Conservation (phyloP, 2,113 vertebrate genomes). For the Gulo gulo region DNA sequence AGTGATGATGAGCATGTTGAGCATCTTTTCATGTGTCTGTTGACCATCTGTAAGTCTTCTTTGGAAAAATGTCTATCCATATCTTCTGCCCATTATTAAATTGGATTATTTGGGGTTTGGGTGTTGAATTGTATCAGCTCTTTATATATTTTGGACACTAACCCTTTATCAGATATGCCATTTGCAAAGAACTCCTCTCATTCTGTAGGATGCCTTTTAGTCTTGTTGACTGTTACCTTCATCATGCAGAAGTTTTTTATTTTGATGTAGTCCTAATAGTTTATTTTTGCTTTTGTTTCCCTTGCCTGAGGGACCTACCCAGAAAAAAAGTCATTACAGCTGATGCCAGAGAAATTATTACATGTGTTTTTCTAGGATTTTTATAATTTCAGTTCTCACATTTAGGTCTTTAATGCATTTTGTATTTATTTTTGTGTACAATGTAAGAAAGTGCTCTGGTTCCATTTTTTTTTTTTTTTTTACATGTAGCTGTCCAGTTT, state of each 20-base stretch:
- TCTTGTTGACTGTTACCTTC: neutral
- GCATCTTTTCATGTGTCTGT: neutral
- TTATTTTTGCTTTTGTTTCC: neutral
- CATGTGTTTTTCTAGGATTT: neutral
- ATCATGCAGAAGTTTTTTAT: neutral
- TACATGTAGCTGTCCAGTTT: no score
- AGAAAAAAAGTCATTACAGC: neutral
- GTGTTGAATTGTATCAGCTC: neutral
- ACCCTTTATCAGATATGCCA: neutral
- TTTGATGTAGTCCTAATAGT: neutral
- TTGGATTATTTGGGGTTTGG: neutral
- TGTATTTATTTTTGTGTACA: neutral
- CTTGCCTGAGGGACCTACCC: neutral
- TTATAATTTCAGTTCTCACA: neutral
- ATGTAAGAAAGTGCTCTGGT: no score
- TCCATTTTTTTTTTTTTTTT: no score
- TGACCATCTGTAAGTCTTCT: neutral
- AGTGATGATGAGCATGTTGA: neutral
- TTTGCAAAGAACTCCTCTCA: neutral
- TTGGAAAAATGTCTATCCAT: neutral
- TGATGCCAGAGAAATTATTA: neutral
- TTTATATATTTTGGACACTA: neutral
- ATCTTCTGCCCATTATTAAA: neutral
- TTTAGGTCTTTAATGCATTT: neutral
- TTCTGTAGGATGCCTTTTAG: neutral